Base-by-base conservation (phyloP, 2,888 invertebrate genomes). In the Buathra laborator region DNA sequence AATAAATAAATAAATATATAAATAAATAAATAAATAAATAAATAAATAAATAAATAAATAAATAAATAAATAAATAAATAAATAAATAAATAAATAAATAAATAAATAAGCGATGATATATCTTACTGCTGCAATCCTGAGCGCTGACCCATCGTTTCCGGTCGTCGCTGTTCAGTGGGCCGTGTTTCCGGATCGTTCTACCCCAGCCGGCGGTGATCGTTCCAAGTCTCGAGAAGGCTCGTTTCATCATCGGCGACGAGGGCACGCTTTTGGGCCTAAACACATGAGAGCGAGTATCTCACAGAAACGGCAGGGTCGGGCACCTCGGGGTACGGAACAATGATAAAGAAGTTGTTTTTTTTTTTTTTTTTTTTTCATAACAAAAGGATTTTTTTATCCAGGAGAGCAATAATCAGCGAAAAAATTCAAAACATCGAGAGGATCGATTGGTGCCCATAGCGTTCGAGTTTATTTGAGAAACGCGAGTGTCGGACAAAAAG, bases 171-270 rank as follows among this genome's bases (percentile, higher is more conserved):
- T 97, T 96, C 86, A 97, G 95, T 83, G 97, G 97, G 1, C 97
- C 97, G 89, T 97, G 97, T 91, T 97, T 98, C 85, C 98, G 95
- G 89, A 98, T 97, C 83, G 97, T 97, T 66, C 97, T 95, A 0
- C 98, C 98, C 98, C 98, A 98, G 66, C 98, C 98, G 0, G 98
- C 97, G 0, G 98, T 98, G 89, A 98, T 97, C 68, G 97, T 98
- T 16, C 98, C 98, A 82, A 98, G 94, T 19, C 98, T 95, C n/a
- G 98, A 98, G 94, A 98, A 98, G 1, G 98, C 98, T 37, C 98
- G 95, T 94, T 98, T 98, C 87, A 98, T 98, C 98, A 98, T 98
- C 44, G 98, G 98, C 62, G 98, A 98, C 89, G 98, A 98, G 43
- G 98, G 98, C 83, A 98, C 98, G 94, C 98, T 98, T 95, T 98